Evolutionary conservation across 2,797 vertebrate genomes (phyloP), one percentile per base, ranked within the genome.

Genomic region (Pangasius djambal): DNA sequence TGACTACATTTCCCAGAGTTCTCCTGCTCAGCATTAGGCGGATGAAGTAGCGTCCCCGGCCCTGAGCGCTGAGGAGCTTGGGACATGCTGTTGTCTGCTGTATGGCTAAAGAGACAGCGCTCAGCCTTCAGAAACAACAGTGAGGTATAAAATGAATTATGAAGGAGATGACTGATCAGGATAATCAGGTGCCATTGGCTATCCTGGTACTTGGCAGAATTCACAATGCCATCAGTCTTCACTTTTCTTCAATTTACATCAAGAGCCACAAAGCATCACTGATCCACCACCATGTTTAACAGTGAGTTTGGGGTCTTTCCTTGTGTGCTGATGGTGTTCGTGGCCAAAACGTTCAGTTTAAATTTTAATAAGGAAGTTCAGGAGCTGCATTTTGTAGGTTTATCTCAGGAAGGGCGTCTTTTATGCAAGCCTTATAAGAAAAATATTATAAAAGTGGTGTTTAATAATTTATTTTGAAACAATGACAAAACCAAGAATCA

Each of bases 1-100:
- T 93, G 91, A 97, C 86, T 48, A 96, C 93, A 65, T 72, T 94
- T 0, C 93, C 95, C 91, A 98, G 92, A 87, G 90, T 90, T 93
- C 94, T 97, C 82, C 93, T 95, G 85, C 93, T 93, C 87, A 98
- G 95, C 69, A 97, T 96, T 89, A 95, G 86, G 34, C 97, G 93
- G 86, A 98, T 93, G 50, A 97, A 96, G 93, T 92, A 95, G 37
- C 97, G 95, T 0, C 97, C 97, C 1, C 95, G 93, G 40, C 97
- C 97, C 93, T 96, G 97, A 63, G 93, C 94, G 0, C 94, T 96
- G 88, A 94, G 93, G 86, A 94, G 91, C 91, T 96, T 97, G 91
- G 89, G 93, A 70, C 95, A 97, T 34, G 90, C 90, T 48, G 91
- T 88, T 0, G 94, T 96, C 92, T 94, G 94, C 79, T 96, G 95